phyloP scores from a whole-genome alignment of 2,888 invertebrate species.

The Apoderus coryli region DNA sequence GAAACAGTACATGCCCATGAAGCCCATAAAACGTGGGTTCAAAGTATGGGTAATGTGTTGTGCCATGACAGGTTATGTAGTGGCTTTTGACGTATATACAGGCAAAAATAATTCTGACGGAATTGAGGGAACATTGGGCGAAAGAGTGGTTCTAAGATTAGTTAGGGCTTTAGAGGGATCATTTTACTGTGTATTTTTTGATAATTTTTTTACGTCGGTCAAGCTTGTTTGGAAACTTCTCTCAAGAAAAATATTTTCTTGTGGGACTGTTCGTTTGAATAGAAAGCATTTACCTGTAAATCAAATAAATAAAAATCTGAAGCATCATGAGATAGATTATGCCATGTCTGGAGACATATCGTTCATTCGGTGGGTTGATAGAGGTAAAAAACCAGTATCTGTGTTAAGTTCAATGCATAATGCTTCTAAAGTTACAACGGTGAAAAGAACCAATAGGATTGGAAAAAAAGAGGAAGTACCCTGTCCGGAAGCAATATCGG shows the following conservation, averaged over 20 bases:
- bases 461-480: constrained; percentile 2
- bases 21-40: constrained; percentile 15
- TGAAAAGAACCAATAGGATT: too few species aligned
- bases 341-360: constrained; percentile 3
- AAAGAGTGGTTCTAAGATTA: constrained; percentile 1
- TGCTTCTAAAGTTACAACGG: constrained; percentile 6
- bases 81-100: constrained; percentile 2
- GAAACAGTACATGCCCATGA: constrained; percentile 7
- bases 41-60: constrained; percentile 18
- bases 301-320: constrained; percentile 6
- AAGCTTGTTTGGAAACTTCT: constrained; percentile 7
- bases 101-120: background rate
- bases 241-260: constrained; percentile 3
- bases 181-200: constrained; percentile 7
- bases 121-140: background rate
- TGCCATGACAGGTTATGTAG: background rate
- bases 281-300: constrained; percentile 5
- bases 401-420: constrained; percentile 9
- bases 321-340: constrained; percentile 7
- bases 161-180: background rate
- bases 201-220: constrained; percentile 6
- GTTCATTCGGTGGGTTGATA: constrained; percentile 5
- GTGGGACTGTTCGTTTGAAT: constrained; percentile 5
- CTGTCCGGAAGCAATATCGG: constrained; percentile 6
- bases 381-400: constrained; percentile 9